Percentiles rank a stretch among this genome's conserved stretches.
phyloP scores from a whole-genome alignment of 2,888 invertebrate species.

The Epinotia nisella region DNA sequence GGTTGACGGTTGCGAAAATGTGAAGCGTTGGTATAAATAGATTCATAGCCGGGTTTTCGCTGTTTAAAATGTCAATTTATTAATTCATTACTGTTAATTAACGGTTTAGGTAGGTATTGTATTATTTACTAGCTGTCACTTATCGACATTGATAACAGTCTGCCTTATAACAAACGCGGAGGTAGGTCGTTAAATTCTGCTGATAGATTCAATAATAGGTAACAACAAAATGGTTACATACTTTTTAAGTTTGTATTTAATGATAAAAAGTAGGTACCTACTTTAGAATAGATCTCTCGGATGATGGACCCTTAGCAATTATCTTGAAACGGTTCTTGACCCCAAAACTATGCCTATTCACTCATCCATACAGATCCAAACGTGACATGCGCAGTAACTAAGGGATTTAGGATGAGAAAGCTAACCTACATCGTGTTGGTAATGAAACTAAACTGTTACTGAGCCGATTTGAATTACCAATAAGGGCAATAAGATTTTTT shows the following conservation, averaged over 20 bases:
- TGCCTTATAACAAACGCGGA: constrained; percentile 5
- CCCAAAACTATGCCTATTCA: constrained; percentile 48
- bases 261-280: background rate
- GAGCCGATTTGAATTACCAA: background rate
- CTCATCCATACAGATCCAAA: constrained; percentile 33
- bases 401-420: constrained; percentile 50
- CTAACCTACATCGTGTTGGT: background rate
- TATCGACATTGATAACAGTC: constrained; percentile 24
- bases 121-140: constrained; percentile 29
- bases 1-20: constrained; percentile 52
- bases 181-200: constrained; percentile 17
- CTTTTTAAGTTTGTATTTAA: background rate
- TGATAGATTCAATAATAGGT: constrained; percentile 2
- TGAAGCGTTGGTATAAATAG: constrained; percentile 43
- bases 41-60: constrained; percentile 41
- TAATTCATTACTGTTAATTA: constrained; percentile 15
- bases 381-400: constrained; percentile 72
- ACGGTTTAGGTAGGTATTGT: constrained; percentile 24
- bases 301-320: constrained; percentile 24
- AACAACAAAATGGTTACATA: background rate
- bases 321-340: constrained; percentile 42
- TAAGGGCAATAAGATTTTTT: constrained; percentile 10
- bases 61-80: constrained; percentile 37
- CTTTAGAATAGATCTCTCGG: background rate
- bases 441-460: background rate